These are phyloP conservation scores for Sebastes vulpes DNA, from an alignment of 2,797 vertebrate genomes.

Conservation along the genomic window DNA sequence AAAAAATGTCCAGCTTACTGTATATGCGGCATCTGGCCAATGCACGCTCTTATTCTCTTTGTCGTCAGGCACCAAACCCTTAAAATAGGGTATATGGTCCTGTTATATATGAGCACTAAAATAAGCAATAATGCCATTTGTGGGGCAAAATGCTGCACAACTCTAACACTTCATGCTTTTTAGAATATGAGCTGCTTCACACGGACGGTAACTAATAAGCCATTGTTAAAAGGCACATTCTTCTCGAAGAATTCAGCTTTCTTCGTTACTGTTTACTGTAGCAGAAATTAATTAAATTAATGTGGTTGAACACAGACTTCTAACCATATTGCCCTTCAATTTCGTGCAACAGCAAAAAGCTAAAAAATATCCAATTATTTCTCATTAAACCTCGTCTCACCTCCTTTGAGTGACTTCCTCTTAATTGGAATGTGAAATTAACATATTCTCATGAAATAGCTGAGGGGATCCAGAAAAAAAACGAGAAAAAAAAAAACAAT, in stretches of 20 bases:
- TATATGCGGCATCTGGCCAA: neutral
- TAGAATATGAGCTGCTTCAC: neutral
- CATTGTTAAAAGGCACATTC: conserved; percentile 15
- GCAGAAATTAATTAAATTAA: conserved; percentile 39
- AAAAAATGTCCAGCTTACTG: neutral
- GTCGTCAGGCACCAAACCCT: neutral
- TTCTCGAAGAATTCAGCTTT: neutral
- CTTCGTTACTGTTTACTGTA: conserved; percentile 36
- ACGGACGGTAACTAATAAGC: conserved; percentile 4
- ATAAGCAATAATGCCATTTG: neutral
- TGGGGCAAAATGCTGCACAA: neutral
- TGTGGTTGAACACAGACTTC: conserved; percentile 35
- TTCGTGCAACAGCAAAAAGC: conserved; percentile 22
- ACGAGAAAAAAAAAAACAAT: conserved; percentile 7
- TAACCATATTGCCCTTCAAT: conserved; percentile 26
- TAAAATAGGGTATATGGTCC: neutral
- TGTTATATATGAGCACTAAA: neutral
- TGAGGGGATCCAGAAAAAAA: conserved; percentile 46
- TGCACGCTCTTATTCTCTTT: neutral
- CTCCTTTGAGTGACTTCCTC: conserved; percentile 68
- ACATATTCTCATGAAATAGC: conserved; percentile 70
- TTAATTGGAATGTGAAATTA: conserved; percentile 78
- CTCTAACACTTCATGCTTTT: neutral
- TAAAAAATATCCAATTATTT: conserved; percentile 53
- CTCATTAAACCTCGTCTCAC: conserved; percentile 60